Evolutionary conservation across 2,888 invertebrate genomes (phyloP).

Genomic region (Phorcus lineatus): DNA sequence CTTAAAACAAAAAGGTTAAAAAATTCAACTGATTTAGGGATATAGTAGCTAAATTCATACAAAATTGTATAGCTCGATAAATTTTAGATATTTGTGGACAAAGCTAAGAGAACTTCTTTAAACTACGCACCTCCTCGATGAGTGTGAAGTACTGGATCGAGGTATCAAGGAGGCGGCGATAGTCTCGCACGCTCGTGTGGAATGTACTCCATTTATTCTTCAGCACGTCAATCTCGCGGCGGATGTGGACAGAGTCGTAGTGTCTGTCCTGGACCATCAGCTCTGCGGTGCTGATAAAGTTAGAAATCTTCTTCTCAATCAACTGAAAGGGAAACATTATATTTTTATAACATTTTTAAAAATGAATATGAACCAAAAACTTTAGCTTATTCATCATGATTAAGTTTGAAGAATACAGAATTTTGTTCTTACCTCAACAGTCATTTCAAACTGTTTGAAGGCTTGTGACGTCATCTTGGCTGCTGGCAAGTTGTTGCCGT

Average conservation of each 20-base stretch:
- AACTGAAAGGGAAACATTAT: constrained; percentile 76
- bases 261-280: constrained; percentile 76
- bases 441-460: constrained; percentile 86
- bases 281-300: constrained; percentile 83
- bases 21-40: no score
- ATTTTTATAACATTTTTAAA: no score
- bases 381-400: no score
- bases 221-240: constrained; percentile 80
- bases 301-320: constrained; percentile 83
- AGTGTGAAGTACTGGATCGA: constrained; percentile 84
- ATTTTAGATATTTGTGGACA: no score
- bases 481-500: constrained; percentile 84
- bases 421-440: constrained; percentile 80
- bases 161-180: constrained; percentile 82
- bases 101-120: neutral
- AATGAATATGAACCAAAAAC: no score
- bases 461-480: constrained; percentile 84
- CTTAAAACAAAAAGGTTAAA: no score
- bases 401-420: no score
- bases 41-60: no score
- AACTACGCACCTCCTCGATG: constrained; percentile 82
- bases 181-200: constrained; percentile 82
- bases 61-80: no score
- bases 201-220: constrained; percentile 83
- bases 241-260: constrained; percentile 77